A percentile compares a stretch with the other conserved stretches of the same genome.
These are phyloP conservation scores for Drosophila tripunctata DNA, from an alignment of 2,888 invertebrate genomes.

Conservation along the genomic window DNA sequence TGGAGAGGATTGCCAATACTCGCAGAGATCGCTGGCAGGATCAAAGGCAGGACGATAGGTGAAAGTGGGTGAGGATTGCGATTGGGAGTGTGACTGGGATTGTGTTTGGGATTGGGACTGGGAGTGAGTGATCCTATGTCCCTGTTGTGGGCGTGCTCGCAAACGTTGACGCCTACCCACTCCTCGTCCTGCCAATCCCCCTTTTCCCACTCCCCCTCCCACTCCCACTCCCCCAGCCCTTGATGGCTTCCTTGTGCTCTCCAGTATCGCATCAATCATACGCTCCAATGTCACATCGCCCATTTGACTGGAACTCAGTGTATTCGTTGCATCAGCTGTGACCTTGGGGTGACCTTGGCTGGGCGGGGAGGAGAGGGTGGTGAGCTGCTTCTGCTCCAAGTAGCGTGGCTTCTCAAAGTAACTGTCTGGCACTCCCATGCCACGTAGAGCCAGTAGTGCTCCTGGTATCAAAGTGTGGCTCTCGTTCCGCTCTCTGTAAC, in stretches of 20 bases:
- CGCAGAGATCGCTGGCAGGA: constrained; percentile 83
- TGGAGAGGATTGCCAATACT: constrained; percentile 78
- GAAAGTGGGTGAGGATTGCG: too few species aligned
- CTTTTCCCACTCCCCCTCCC: too few species aligned
- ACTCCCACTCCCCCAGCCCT: too few species aligned
- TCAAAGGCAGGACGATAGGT: constrained; percentile 84
- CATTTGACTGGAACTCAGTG: constrained; percentile 82
- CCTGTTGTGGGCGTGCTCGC: constrained; percentile 17
- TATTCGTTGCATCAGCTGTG: constrained; percentile 1
- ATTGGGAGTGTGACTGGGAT: too few species aligned
- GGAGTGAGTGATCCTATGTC: constrained; percentile 75
- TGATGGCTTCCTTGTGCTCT: constrained; percentile 83
- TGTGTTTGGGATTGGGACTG: too few species aligned
- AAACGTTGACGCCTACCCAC: constrained; percentile 8
- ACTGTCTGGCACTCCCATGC: constrained; percentile 83
- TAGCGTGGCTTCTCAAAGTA: constrained; percentile 84
- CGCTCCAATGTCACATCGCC: constrained; percentile 83
- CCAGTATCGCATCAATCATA: constrained; percentile 84
- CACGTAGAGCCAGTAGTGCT: constrained; percentile 82
- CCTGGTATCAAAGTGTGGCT: constrained; percentile 73
- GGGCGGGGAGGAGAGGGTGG: background rate
- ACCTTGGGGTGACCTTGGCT: background rate
- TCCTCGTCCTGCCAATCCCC: constrained; percentile 21
- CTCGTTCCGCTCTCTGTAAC: constrained; percentile 31
- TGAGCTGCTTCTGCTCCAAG: constrained; percentile 55